phyloP scores from a whole-genome alignment of 2,113 vertebrate genomes.

The Ammodytes marinus region DNA sequence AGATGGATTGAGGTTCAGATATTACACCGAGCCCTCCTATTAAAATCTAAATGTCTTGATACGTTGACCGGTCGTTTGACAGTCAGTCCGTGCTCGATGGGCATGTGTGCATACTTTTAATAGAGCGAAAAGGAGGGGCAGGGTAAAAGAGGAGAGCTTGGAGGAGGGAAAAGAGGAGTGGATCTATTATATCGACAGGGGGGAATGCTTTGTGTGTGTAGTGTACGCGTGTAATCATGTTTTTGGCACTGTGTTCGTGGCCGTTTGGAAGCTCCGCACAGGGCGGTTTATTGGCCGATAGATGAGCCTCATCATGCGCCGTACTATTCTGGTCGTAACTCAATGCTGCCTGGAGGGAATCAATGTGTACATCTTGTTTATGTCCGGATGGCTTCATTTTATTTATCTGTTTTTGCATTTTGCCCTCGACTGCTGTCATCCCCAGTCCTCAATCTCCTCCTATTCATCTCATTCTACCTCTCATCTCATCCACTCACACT shows the following conservation, averaged over 20 bases:
- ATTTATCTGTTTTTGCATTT: conserved; percentile 2
- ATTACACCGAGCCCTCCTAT: conserved; percentile 22
- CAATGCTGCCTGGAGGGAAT: conserved; percentile 25
- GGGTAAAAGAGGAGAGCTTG: not conserved
- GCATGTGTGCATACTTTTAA: conserved; percentile 15
- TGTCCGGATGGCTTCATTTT: conserved; percentile 4
- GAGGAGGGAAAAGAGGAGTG: conserved; percentile 4
- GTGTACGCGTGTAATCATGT: conserved; percentile 37
- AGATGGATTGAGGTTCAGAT: conserved; percentile 28
- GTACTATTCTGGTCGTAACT: conserved; percentile 9
- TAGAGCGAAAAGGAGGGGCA: not conserved
- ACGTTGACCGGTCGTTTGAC: conserved; percentile 48
- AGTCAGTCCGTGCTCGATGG: conserved; percentile 13
- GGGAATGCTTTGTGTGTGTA: conserved; percentile 19
- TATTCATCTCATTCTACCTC: not conserved
- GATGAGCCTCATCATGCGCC: conserved; percentile 28
- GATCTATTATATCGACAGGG: conserved; percentile 31
- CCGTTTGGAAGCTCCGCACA: not conserved
- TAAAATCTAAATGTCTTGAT: conserved; percentile 66
- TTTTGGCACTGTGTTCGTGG: conserved; percentile 17
- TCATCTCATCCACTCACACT: not conserved
- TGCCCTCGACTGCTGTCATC: not conserved
- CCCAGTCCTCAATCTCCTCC: not conserved
- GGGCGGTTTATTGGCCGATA: conserved; percentile 17
- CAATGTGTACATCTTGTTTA: conserved; percentile 35